These are phyloP conservation scores for Syncerus caffer DNA, from an alignment of 2,797 vertebrate species.

Conservation along the genomic window DNA sequence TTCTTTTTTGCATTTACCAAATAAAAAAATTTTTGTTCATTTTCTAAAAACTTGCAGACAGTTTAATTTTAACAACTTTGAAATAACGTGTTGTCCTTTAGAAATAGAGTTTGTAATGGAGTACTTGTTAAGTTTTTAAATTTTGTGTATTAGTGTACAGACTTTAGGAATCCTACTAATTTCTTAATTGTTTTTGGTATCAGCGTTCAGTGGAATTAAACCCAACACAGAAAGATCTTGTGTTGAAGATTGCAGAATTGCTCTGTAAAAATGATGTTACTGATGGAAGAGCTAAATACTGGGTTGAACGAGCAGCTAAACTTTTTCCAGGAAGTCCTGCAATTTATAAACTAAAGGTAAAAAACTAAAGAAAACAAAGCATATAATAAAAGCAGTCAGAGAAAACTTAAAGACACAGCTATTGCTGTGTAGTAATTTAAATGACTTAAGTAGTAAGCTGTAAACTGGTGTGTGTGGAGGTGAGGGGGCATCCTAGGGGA, in stretches of 20 bases:
- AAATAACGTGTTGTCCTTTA: constrained; percentile 3
- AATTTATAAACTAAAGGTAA: constrained; percentile 94
- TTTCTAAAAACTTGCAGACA: neutral
- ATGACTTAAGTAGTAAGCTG: neutral
- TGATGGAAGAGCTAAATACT: constrained; percentile 94
- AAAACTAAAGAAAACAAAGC: neutral
- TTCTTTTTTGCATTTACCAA: neutral
- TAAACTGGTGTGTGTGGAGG: neutral
- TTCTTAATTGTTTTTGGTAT: constrained; percentile 31
- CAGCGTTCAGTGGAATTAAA: constrained; percentile 97
- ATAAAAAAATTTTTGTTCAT: neutral
- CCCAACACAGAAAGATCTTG: constrained; percentile 94
- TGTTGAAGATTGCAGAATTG: constrained; percentile 96
- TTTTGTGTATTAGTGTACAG: neutral
- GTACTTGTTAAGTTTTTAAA: neutral
- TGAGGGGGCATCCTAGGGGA: neutral
- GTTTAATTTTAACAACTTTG: constrained; percentile 40
- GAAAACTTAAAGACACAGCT: neutral
- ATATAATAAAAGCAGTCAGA: neutral
- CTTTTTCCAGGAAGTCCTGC: constrained; percentile 91
- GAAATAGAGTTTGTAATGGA: neutral
- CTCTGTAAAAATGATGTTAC: constrained; percentile 89
- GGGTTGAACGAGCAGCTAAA: constrained; percentile 96
- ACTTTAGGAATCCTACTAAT: neutral
- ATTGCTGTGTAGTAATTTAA: constrained; percentile 17